A percentile compares a stretch with the other conserved stretches of the same genome.
Conservation (phyloP, 2,113 vertebrate genomes). For the crab-eating macaque (Macaca fascicularis) region T2T-MFA8v1.1 NC_088384.1:104752001-104752500, state of each 20-base stretch:
- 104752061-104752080: background rate
- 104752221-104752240: background rate
- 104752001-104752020: background rate
- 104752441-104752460: background rate
- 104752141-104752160: background rate
- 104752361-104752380: background rate
- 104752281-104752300: background rate
- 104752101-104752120: too few relatives aligned
- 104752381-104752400: background rate
- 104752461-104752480: background rate
- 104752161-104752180: background rate
- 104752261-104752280: background rate
- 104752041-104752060: background rate
- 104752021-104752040: background rate
- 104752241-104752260: background rate
- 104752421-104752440: background rate
- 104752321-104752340: background rate
- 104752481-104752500: too few relatives aligned
- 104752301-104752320: fast-evolving
- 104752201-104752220: background rate
- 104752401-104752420: background rate
- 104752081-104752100: background rate
- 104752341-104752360: background rate
- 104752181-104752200: background rate
- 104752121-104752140: fast-evolving